Conservation (phyloP, 2,888 invertebrate species). For the Shargacucullia verbasci region DNA sequence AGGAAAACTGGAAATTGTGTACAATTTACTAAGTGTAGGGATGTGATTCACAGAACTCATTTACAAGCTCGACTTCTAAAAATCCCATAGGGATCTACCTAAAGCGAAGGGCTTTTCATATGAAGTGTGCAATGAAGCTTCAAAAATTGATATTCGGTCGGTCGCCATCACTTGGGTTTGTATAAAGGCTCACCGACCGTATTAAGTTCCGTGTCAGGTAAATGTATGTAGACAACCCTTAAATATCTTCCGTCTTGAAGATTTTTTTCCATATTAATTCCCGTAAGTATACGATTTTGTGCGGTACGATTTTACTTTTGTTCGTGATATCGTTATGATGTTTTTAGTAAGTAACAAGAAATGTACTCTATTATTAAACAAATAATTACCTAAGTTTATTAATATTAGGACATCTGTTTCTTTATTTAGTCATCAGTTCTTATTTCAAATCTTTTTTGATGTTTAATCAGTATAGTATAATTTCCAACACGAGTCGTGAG, state of each 20-base stretch:
- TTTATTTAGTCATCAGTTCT: too few relatives aligned
- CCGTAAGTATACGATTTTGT: too few relatives aligned
- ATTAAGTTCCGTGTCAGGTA: slow-evolving; percentile 43
- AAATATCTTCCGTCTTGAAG: slow-evolving; percentile 1
- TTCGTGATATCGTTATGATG: too few relatives aligned
- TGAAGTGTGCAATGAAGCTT: slow-evolving; percentile 57
- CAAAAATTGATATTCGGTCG: slow-evolving; percentile 68
- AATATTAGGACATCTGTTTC: too few relatives aligned
- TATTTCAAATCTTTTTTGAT: too few relatives aligned
- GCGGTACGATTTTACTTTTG: too few relatives aligned
- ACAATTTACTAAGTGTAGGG: neutral
- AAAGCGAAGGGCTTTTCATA: slow-evolving; percentile 56
- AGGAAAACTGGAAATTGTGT: neutral
- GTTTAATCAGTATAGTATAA: too few relatives aligned
- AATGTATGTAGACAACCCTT: slow-evolving; percentile 20
- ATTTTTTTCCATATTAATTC: neutral
- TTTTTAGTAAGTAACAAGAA: too few relatives aligned
- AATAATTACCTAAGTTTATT: too few relatives aligned
- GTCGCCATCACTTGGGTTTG: slow-evolving; percentile 55
- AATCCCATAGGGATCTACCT: slow-evolving; percentile 29
- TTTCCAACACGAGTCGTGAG: too few relatives aligned
- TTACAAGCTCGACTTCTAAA: slow-evolving; percentile 35
- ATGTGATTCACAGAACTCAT: slow-evolving; percentile 40
- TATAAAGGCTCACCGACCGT: slow-evolving; percentile 50
- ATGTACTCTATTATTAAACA: too few relatives aligned